Base-by-base conservation (phyloP, 2,113 vertebrate genomes). In the Gymnocephalus cernua region DNA sequence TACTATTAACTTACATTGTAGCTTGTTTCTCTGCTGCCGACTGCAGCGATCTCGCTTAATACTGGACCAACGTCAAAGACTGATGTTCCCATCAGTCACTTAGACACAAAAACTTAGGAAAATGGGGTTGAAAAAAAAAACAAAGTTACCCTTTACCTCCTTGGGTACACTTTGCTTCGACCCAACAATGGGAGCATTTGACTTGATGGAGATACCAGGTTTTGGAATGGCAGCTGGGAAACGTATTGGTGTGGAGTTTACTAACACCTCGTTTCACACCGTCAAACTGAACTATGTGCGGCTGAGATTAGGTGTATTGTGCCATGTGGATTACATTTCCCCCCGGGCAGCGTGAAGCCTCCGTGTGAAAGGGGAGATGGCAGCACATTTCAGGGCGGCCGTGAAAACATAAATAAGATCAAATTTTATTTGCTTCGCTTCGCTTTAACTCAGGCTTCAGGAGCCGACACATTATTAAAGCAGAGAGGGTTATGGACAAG, bases 231-330 rank as follows among this genome's bases (percentile, higher is more conserved):
- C 90, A 85, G 80, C 80, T 76, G 63, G 68, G 75, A 88, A 88
- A 84, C 23, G 12, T 45, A 57, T 82, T 66, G 68, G 77, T 0
- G 82, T 25, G 47, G 76, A 65, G 79, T 80, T 82, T 82, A 48
- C 82, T 70, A 80, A 77, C 85, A 77, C 86, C 66, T 58, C 29
- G 74, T 79, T 85, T 87, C 88, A 87, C 85, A 16, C 90, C 75
- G 88, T 92, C 92, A 90, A 56, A 83, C 72, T 53, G 1, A 87
- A 84, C 80, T 82, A 54, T 74, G 63, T 51, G 70, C 82, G 68
- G 66, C 18, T 62, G 79, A 88, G 87, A 89, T 90, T 88, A 85
- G 64, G 61, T 78, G 80, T 72, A 82, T 91, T 84, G 84, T 91
- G 87, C 75, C 53, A 65, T 89, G 86, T 77, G 77, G 86, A 80